Percentiles rank a stretch among this genome's conserved stretches.
These are phyloP conservation scores for Arctia plantaginis DNA, from an alignment of 2,888 invertebrate genomes.

Conservation along the genomic window DNA sequence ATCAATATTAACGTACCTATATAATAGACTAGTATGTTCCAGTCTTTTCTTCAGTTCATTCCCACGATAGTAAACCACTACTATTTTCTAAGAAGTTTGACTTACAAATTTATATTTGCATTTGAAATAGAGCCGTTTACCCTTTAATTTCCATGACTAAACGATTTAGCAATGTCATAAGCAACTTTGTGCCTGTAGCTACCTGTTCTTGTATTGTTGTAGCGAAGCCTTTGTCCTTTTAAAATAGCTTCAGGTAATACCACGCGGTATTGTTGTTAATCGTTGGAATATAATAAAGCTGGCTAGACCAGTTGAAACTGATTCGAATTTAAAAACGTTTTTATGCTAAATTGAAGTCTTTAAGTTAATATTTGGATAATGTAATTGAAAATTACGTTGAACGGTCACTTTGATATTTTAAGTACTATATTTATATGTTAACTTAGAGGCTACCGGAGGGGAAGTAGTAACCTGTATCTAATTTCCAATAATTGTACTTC, in stretches of 20 bases:
- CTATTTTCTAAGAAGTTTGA: constrained; percentile 35
- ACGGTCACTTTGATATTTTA: not conserved
- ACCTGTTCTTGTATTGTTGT: constrained; percentile 38
- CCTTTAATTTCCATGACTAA: constrained; percentile 19
- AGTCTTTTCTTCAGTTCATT: constrained; percentile 6
- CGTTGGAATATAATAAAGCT: constrained; percentile 2
- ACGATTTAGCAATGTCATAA: constrained; percentile 22
- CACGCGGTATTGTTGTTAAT: constrained; percentile 1
- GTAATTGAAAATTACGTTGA: not conserved
- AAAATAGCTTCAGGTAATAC: constrained; percentile 38
- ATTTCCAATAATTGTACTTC: not conserved
- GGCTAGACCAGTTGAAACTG: not conserved
- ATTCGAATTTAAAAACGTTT: not conserved
- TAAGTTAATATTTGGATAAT: not conserved
- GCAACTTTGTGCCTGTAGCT: constrained; percentile 30
- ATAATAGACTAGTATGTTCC: not conserved
- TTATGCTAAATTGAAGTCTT: not conserved
- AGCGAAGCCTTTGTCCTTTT: constrained; percentile 35
- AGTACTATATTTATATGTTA: not conserved
- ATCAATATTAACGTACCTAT: not conserved
- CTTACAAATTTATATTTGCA: constrained; percentile 35
- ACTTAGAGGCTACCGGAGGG: not conserved
- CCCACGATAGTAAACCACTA: constrained; percentile 27
- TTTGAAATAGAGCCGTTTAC: constrained; percentile 20
- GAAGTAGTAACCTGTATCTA: not conserved